Conservation (phyloP, 2,113 vertebrate genomes). For the Actenoides lindsayi region DNA sequence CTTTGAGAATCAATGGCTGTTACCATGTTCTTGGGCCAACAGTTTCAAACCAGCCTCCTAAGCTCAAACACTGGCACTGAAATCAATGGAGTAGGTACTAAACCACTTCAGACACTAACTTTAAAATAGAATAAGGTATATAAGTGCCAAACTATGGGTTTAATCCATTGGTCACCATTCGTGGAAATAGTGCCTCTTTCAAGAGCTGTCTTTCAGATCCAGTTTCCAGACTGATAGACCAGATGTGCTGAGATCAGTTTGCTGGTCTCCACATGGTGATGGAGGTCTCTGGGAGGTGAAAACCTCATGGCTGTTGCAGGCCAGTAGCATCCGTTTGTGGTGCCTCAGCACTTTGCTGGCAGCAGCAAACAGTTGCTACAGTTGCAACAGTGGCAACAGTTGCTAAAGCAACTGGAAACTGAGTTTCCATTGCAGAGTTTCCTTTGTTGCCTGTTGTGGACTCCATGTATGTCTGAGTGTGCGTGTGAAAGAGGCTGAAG, state of each 20-base stretch:
- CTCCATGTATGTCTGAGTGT: background rate
- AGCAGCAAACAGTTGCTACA: no score
- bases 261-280: accelerated
- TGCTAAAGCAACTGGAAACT: background rate
- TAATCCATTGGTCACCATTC: background rate
- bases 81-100: background rate
- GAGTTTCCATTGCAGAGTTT: background rate
- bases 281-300: background rate
- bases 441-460: background rate
- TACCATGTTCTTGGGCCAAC: background rate
- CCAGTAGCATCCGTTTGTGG: background rate
- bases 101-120: background rate
- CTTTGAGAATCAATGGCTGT: background rate
- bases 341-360: background rate
- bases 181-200: background rate
- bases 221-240: background rate
- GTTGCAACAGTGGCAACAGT: no score
- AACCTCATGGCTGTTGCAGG: accelerated
- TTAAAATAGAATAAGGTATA: background rate
- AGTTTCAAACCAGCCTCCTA: background rate
- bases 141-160: background rate
- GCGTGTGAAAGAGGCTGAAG: background rate
- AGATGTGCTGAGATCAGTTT: accelerated
- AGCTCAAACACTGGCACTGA: background rate
- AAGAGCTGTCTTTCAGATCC: background rate